Evolutionary conservation across 2,888 invertebrate genomes (phyloP), one percentile per base, ranked within the genome.

Genomic region (Xanthia togata): DNA sequence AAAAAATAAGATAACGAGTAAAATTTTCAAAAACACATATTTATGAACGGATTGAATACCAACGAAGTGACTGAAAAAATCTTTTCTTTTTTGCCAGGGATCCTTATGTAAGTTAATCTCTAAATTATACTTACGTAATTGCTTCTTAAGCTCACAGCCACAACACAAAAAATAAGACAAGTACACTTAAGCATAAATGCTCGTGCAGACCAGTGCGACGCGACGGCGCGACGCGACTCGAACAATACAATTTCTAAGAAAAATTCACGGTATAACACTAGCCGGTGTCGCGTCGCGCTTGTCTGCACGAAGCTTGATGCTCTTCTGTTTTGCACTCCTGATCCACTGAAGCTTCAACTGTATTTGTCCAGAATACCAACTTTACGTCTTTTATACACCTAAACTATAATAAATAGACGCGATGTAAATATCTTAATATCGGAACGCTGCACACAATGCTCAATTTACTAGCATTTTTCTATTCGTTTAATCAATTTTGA

Each of bases 181-280:
- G 38, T 50, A 23, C 50, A 59, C 26, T 59, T 38, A 23, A 23
- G 50, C 74, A 73, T 73, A n/a, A n/a, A n/a, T n/a, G n/a, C n/a
- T n/a, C n/a, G n/a, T n/a, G n/a, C n/a, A n/a, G n/a, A n/a, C n/a
- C n/a, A n/a, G n/a, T n/a, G n/a, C n/a, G n/a, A n/a, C n/a, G n/a
- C n/a, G n/a, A n/a, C n/a, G n/a, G n/a, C n/a, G n/a, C n/a, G n/a
- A n/a, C n/a, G n/a, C n/a, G n/a, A n/a, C n/a, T n/a, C n/a, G n/a
- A n/a, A n/a, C n/a, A n/a, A n/a, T n/a, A n/a, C n/a, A n/a, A n/a
- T n/a, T n/a, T n/a, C n/a, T n/a, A n/a, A n/a, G n/a, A n/a, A n/a
- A n/a, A n/a, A n/a, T n/a, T n/a, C n/a, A n/a, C n/a, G n/a, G n/a
- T n/a, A n/a, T n/a, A n/a, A n/a, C n/a, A n/a, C n/a, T n/a, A n/a